These are phyloP conservation scores for Silurus glanis DNA, from an alignment of 2,113 vertebrate genomes.

Conservation along the genomic window DNA sequence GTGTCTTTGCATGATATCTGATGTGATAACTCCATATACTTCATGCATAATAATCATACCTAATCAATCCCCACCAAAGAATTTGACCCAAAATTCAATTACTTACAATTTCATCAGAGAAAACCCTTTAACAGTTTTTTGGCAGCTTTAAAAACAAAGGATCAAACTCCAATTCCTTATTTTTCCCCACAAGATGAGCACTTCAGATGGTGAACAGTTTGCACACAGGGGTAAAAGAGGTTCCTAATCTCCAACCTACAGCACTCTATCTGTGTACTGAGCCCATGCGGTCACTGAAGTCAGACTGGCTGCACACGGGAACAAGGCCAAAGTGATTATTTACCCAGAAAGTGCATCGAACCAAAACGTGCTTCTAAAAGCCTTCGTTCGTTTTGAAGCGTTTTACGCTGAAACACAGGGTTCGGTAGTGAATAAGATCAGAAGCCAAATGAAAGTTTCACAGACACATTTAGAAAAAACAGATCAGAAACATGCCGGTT, in stretches of 20 bases:
- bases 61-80: neutral
- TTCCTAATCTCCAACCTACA: neutral
- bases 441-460: neutral
- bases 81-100: neutral
- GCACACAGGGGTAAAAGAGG: neutral
- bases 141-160: neutral
- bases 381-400: slow-evolving; percentile 36
- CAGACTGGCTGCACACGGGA: neutral
- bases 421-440: neutral
- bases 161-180: neutral
- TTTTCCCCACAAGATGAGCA: neutral
- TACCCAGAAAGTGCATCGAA: slow-evolving; percentile 2
- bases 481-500: no score
- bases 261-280: neutral
- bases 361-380: slow-evolving; percentile 29
- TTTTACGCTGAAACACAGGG: slow-evolving; percentile 4
- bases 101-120: no score
- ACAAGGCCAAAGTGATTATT: slow-evolving; percentile 4
- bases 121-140: neutral
- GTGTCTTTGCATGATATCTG: neutral
- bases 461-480: neutral
- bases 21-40: neutral
- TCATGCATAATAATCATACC: neutral
- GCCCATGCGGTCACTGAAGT: neutral
- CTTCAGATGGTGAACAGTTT: neutral